Percentiles rank a stretch among this genome's conserved stretches.
phyloP scores from a whole-genome alignment of 1,140 invertebrate species.

The Camponotus pennsylvanicus region DNA sequence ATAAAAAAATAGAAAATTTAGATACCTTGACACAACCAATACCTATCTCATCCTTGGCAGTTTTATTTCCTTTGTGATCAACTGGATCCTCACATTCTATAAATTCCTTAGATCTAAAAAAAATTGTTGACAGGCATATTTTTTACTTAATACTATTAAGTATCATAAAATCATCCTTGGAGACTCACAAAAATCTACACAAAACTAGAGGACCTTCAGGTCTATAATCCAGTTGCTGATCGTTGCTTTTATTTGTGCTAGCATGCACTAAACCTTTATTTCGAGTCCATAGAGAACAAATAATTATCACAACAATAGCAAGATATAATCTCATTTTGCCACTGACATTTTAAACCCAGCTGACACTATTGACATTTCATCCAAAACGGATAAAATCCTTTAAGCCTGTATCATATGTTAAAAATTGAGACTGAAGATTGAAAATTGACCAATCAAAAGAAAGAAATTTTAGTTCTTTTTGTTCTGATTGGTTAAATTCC shows the following conservation, averaged over 20 bases:
- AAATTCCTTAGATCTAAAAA: constrained; percentile 94
- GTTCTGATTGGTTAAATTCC: too few relatives aligned
- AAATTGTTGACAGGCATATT: not conserved
- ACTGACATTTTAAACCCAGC: constrained; percentile 66
- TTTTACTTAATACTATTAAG: not conserved
- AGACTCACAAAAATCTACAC: constrained; percentile 84
- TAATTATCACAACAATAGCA: constrained; percentile 49
- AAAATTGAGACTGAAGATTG: too few relatives aligned
- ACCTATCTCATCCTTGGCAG: constrained; percentile 93
- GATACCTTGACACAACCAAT: constrained; percentile 94
- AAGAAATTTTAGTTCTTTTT: too few relatives aligned
- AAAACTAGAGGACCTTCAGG: constrained; percentile 82
- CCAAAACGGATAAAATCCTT: too few relatives aligned
- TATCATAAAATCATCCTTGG: not conserved
- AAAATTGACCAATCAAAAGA: too few relatives aligned
- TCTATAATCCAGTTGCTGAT: constrained; percentile 77
- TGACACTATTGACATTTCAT: not conserved
- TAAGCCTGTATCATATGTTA: too few relatives aligned
- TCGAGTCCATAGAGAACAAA: constrained; percentile 65
- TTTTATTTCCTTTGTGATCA: constrained; percentile 97
- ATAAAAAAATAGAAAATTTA: not conserved
- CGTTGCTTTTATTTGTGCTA: constrained; percentile 77
- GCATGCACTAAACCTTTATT: constrained; percentile 67
- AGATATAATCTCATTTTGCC: constrained; percentile 77
- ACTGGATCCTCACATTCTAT: constrained; percentile 95